Evolutionary conservation across 2,797 vertebrate species (phyloP).

Genomic region (Anguilla marmorata): DNA sequence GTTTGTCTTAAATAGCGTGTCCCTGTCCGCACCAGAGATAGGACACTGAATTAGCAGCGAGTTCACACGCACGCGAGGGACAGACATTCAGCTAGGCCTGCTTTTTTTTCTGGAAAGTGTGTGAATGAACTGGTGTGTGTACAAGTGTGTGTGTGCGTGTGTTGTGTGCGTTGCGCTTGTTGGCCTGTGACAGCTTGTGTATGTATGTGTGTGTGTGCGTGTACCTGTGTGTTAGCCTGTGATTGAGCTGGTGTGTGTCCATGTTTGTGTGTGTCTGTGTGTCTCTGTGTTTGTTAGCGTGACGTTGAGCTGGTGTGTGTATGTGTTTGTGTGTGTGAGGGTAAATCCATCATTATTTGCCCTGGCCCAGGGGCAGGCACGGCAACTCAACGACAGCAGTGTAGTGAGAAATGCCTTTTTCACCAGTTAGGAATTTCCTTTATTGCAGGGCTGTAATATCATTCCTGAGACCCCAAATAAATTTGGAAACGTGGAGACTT

Average conservation of each 20-base stretch:
- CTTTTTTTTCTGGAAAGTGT: background rate
- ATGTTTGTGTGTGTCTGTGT: constrained; percentile 35
- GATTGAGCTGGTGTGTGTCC: constrained; percentile 38
- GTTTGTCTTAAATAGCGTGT: too few relatives aligned
- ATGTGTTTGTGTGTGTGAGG: constrained; percentile 39
- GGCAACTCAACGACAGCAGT: constrained; percentile 42
- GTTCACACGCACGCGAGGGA: background rate
- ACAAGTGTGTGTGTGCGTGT: background rate
- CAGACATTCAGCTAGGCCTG: too few relatives aligned
- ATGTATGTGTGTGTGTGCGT: background rate
- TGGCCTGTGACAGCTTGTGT: background rate
- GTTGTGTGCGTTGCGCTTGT: background rate
- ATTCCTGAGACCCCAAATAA: constrained; percentile 66
- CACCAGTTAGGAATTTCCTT: constrained; percentile 67
- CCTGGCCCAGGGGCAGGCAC: constrained; percentile 37
- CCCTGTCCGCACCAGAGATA: too few relatives aligned
- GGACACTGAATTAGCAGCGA: background rate
- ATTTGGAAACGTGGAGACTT: constrained; percentile 58
- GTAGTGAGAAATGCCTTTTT: constrained; percentile 65
- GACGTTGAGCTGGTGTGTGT: background rate
- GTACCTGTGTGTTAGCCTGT: constrained; percentile 1
- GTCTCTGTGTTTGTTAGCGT: constrained; percentile 35
- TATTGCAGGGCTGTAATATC: constrained; percentile 67
- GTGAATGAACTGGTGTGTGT: background rate
- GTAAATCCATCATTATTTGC: constrained; percentile 67